These are phyloP conservation scores for Drosophila trichaetosa DNA, from an alignment of 2,888 invertebrate genomes.

Conservation along the genomic window DNA sequence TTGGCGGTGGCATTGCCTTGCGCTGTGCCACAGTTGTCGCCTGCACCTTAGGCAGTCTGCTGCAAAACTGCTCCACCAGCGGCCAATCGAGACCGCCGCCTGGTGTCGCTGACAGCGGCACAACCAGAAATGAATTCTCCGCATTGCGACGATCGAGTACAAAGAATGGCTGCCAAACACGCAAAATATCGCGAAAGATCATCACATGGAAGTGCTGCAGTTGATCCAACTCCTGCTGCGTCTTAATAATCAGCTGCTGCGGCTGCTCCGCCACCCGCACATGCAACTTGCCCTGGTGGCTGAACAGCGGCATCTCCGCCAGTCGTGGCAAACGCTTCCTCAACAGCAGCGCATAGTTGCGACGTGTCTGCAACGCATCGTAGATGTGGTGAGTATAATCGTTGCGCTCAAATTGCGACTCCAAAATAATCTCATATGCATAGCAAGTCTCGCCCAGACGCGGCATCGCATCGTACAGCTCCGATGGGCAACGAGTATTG, in stretches of 20 bases:
- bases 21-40: slow-evolving; percentile 86
- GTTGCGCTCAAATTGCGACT: slow-evolving; percentile 86
- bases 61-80: slow-evolving; percentile 85
- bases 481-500: slow-evolving; percentile 55
- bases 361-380: slow-evolving; percentile 51
- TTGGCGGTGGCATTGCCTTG: slow-evolving; percentile 85
- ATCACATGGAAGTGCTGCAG: slow-evolving; percentile 89
- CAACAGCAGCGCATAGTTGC: slow-evolving; percentile 89
- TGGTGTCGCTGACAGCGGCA: slow-evolving; percentile 82
- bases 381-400: slow-evolving; percentile 84
- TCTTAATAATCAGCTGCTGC: slow-evolving; percentile 85
- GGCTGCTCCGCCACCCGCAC: slow-evolving; percentile 85
- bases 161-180: slow-evolving; percentile 87
- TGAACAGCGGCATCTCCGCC: slow-evolving; percentile 90
- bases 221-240: slow-evolving; percentile 85
- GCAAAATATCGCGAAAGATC: slow-evolving; percentile 90
- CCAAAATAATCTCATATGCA: slow-evolving; percentile 87
- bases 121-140: slow-evolving; percentile 87
- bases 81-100: slow-evolving; percentile 88
- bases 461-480: slow-evolving; percentile 73
- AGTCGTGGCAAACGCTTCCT: slow-evolving; percentile 87
- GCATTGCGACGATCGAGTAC: slow-evolving; percentile 86
- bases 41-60: slow-evolving; percentile 84
- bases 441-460: slow-evolving; percentile 81
- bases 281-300: slow-evolving; percentile 87